These are phyloP conservation scores for Ceuthmochares aereus DNA, from an alignment of 2,113 vertebrate species.

Conservation along the genomic window DNA sequence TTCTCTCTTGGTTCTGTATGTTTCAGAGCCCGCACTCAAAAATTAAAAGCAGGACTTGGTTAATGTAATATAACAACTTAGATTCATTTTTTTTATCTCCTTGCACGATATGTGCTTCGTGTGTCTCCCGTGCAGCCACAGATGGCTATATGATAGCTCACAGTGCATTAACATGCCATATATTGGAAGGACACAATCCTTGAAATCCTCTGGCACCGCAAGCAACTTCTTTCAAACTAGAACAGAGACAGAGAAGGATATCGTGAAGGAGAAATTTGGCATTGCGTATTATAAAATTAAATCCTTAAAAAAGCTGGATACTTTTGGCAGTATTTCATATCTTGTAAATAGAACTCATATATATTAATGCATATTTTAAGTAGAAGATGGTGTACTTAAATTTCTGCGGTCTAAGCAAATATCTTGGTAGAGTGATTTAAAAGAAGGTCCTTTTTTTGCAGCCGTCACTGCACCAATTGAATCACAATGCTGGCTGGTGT, in stretches of 20 bases:
- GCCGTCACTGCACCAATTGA: not conserved
- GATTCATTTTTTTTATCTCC: not conserved
- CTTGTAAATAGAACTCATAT: constrained; percentile 6
- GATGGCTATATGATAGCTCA: not conserved
- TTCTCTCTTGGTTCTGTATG: not conserved
- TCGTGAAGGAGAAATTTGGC: constrained; percentile 11
- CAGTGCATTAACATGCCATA: not conserved
- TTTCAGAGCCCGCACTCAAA: not conserved
- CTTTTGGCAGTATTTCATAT: not conserved
- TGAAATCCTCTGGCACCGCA: constrained; percentile 15
- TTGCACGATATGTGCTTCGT: fast-evolving
- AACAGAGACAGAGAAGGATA: constrained; percentile 22
- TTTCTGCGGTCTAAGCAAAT: constrained; percentile 42
- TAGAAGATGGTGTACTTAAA: not conserved
- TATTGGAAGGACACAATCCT: not conserved
- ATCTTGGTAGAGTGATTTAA: not conserved
- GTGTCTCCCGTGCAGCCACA: not conserved
- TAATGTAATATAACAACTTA: not conserved
- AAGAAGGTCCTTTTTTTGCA: not conserved
- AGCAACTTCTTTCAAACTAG: not conserved
- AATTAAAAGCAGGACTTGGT: not conserved
- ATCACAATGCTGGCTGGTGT: not conserved
- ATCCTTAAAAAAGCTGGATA: not conserved
- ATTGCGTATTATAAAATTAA: not conserved
- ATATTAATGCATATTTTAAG: not conserved